Conservation (phyloP, 2,113 vertebrate genomes). For the Stictonetta naevosa region DNA sequence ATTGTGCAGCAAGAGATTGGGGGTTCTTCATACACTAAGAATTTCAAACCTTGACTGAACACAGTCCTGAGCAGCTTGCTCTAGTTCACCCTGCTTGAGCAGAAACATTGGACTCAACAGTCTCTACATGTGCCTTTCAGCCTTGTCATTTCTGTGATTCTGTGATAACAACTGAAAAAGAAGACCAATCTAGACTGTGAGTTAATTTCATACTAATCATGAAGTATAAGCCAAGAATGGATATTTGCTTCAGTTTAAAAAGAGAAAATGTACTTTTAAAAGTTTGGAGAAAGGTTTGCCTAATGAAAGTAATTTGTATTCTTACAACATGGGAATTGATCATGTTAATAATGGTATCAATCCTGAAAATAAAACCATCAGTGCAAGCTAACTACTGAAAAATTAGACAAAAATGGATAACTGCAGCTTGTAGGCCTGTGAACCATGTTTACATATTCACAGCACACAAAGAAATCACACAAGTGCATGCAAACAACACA, state of each 20-base stretch:
- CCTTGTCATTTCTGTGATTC: background rate
- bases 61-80: background rate
- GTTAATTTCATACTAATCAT: background rate
- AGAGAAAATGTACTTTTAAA: background rate
- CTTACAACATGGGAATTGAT: background rate
- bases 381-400: background rate
- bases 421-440: background rate
- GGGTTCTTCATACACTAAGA: background rate
- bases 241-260: background rate
- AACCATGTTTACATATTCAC: background rate
- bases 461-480: background rate
- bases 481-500: conserved; percentile 24
- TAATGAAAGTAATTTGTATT: background rate
- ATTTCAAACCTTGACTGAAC: background rate
- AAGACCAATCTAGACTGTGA: background rate
- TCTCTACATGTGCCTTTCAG: background rate
- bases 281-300: background rate
- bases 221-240: background rate
- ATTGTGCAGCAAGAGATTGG: background rate
- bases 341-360: background rate
- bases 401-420: background rate
- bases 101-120: background rate
- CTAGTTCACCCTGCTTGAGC: background rate
- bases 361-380: background rate
- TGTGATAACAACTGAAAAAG: background rate